Evolutionary conservation across 2,888 invertebrate species (phyloP).

Genomic region (Sphinx pinastri): DNA sequence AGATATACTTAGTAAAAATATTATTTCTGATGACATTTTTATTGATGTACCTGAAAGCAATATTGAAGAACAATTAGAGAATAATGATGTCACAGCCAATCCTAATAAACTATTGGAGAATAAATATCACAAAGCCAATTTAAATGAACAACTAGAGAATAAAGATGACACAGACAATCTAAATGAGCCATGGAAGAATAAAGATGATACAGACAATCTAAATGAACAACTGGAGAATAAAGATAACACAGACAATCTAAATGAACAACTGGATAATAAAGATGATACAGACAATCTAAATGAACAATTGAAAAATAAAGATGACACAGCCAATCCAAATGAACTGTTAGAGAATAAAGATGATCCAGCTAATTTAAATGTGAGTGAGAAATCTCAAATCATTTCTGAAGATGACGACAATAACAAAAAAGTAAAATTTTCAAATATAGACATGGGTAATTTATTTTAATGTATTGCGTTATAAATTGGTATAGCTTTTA

Average conservation of each 20-base stretch:
- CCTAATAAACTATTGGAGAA: too few species aligned
- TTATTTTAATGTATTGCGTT: slow-evolving; percentile 41
- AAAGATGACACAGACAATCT: too few species aligned
- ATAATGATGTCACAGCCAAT: background rate
- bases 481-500: slow-evolving; percentile 16
- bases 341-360: background rate
- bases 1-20: slow-evolving; percentile 22
- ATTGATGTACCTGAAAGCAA: background rate
- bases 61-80: slow-evolving; percentile 10
- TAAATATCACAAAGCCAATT: too few species aligned
- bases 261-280: too few species aligned
- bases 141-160: background rate
- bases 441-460: slow-evolving; percentile 63
- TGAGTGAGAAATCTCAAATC: slow-evolving; percentile 41
- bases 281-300: too few species aligned
- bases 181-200: too few species aligned
- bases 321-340: too few species aligned
- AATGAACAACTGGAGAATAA: too few species aligned
- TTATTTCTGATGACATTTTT: background rate
- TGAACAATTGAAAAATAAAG: too few species aligned
- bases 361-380: slow-evolving; percentile 26
- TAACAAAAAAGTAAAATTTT: slow-evolving; percentile 68
- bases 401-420: slow-evolving; percentile 48
- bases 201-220: too few species aligned
- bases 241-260: too few species aligned